phyloP scores from a whole-genome alignment of 2,888 invertebrate species.

The Polia nebulosa region DNA sequence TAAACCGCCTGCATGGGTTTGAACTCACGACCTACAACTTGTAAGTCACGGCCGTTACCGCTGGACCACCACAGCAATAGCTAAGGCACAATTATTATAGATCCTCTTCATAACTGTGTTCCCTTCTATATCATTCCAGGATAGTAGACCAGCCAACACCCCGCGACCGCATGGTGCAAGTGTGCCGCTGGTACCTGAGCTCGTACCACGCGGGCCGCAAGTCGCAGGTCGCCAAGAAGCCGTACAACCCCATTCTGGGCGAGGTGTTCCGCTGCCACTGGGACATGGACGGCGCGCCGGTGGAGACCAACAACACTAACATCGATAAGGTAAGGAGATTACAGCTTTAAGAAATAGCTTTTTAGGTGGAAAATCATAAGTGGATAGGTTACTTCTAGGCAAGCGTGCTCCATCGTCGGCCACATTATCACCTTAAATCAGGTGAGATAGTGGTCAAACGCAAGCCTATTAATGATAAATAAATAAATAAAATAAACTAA shows the following conservation, averaged over 20 bases:
- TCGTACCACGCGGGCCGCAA: conserved; percentile 99
- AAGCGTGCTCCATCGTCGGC: no score
- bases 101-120: no score
- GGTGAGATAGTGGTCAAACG: no score
- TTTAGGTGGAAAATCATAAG: background rate
- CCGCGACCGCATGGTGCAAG: conserved; percentile 97
- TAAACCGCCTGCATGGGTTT: no score
- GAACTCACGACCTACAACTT: no score
- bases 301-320: conserved; percentile 58
- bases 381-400: no score
- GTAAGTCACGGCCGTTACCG: no score
- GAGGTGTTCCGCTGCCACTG: conserved; percentile 98
- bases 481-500: no score
- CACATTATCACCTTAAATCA: no score
- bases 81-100: no score
- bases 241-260: conserved; percentile 99
- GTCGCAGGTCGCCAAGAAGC: conserved; percentile 99
- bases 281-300: conserved; percentile 91
- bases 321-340: conserved; percentile 76
- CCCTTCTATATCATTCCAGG: conserved; percentile 85
- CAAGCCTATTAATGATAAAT: no score
- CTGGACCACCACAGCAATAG: no score
- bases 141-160: conserved; percentile 97
- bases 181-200: conserved; percentile 99
- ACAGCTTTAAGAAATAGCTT: background rate